Evolutionary conservation across 2,113 vertebrate genomes (phyloP), one percentile per base, ranked within the genome.

Genomic region (Dipodomys spectabilis): DNA sequence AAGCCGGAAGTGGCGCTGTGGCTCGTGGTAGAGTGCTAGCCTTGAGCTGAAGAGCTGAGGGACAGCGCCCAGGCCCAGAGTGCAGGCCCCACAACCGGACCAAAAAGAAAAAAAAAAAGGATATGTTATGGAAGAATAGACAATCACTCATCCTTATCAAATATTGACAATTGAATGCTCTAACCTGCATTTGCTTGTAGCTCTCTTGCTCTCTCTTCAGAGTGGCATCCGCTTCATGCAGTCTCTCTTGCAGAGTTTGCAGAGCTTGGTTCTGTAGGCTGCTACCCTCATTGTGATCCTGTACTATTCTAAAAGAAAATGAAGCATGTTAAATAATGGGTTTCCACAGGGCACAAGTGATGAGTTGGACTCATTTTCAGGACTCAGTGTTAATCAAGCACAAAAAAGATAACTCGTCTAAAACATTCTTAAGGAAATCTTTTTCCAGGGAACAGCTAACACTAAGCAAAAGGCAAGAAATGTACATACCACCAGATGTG

Each of bases 181-280:
- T 98, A 90, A 99, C 99, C 99, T 99, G 99, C 98, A 99, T 99
- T 95, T 99, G 99, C 67, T 98, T 98, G 97, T 99, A 99, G 98
- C 97, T 97, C 65, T 99, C 99, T 96, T 99, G 99, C 71, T 99
- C 99, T 96, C 99, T 98, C 96, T 98, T 98, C 86, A 99, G 96
- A 0, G 97, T 7, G 0, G 98, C 95, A 0, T 99, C 99, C 0
- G 99, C 97, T 75, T 99, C 99, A 69, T 98, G 98, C 44, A 99
- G 96, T 93, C 99, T 98, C 90, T 99, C 99, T 88, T 99, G 99
- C 35, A 99, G 96, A 6, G 98, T 99, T 10, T 99, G 99, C 77
- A 99, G 98, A 74, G 99, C 99, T 97, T 99, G 99, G 57, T 98
- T 99, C 86, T 99, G 99, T 79, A 99, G 94, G 96, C 98, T 99